These are phyloP conservation scores for Microtus richardsoni DNA, from an alignment of 2,113 vertebrate species.

Conservation along the genomic window DNA sequence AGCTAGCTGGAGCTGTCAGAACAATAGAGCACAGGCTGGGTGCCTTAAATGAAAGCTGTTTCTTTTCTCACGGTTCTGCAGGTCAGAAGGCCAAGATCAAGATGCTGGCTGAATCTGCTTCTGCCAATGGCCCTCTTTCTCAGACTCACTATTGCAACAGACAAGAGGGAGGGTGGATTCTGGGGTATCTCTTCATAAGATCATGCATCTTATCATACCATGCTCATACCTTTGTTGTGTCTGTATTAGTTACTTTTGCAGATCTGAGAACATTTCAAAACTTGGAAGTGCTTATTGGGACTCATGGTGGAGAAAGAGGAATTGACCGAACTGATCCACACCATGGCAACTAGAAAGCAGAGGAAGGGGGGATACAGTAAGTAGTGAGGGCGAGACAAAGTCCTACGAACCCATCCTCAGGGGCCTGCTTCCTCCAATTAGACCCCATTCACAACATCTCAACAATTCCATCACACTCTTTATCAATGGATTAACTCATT, in stretches of 20 bases:
- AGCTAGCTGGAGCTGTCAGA: not conserved
- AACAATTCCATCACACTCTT: not conserved
- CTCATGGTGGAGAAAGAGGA: not conserved
- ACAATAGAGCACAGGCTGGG: not conserved
- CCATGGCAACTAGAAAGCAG: not conserved
- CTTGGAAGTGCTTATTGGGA: not conserved
- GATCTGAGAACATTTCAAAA: not conserved
- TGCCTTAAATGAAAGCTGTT: not conserved
- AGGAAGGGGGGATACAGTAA: too few species aligned
- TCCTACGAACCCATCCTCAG: not conserved
- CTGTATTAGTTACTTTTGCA: not conserved
- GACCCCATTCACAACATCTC: not conserved
- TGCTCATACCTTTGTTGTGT: not conserved
- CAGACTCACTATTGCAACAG: not conserved
- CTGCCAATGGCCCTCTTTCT: not conserved
- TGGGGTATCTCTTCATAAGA: not conserved
- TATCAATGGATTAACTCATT: not conserved
- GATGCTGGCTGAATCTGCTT: not conserved
- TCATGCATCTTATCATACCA: not conserved
- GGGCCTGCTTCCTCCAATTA: too few species aligned
- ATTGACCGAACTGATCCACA: not conserved
- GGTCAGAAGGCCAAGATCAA: not conserved
- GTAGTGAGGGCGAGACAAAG: too few species aligned
- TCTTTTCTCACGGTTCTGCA: not conserved
- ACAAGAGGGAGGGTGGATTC: accelerated